These are phyloP conservation scores for Tangara arthus DNA, from an alignment of 2,797 vertebrate species.

Conservation along the genomic window DNA sequence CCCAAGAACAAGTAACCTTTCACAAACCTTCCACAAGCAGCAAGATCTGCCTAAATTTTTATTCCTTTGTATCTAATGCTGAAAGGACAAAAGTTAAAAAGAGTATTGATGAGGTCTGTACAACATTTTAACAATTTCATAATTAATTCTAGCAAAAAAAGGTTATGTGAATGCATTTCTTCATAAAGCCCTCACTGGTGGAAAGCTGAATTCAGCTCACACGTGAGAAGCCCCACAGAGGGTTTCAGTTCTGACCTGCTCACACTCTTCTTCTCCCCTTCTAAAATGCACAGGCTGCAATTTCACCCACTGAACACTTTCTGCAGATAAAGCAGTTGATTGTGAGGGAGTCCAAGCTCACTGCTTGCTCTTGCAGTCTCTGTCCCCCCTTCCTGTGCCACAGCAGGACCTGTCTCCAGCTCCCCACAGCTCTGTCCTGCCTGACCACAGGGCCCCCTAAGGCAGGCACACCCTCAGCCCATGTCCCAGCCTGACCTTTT, in stretches of 20 bases:
- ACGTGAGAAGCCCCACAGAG: neutral
- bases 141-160: neutral
- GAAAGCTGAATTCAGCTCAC: neutral
- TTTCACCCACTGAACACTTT: neutral
- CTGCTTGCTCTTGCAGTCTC: neutral
- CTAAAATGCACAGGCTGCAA: neutral
- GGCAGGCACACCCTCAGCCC: fast-evolving
- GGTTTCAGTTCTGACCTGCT: neutral
- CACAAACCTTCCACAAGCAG: neutral
- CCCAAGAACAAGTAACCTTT: neutral
- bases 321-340: neutral
- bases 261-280: neutral
- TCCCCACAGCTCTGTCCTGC: neutral
- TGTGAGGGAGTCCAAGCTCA: fast-evolving
- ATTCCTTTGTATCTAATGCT: neutral
- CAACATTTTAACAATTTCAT: neutral
- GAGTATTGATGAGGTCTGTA: neutral
- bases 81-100: neutral
- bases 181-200: neutral
- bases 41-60: neutral
- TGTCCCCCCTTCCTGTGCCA: neutral
- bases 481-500: neutral
- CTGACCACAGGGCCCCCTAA: neutral
- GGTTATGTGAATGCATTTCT: neutral
- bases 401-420: neutral